Evolutionary conservation across 2,888 invertebrate genomes (phyloP).

Genomic region (Coleophora deauratella): DNA sequence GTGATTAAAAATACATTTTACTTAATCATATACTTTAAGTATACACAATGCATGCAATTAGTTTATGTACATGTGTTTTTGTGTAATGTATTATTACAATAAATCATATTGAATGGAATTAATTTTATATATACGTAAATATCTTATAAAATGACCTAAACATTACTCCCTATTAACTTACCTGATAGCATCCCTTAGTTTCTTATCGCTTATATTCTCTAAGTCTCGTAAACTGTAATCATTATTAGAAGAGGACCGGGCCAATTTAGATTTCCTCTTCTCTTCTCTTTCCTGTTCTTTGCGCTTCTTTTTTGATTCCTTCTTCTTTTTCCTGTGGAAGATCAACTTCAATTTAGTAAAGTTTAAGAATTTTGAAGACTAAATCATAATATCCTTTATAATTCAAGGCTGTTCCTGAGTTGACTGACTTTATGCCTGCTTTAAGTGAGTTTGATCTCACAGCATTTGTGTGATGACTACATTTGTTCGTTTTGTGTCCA

Average conservation of each 20-base stretch:
- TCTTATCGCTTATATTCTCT: slow-evolving; percentile 77
- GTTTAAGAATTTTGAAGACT: too few species aligned
- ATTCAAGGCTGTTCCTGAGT: too few species aligned
- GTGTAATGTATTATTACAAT: too few species aligned
- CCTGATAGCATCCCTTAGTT: slow-evolving; percentile 80
- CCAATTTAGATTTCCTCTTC: slow-evolving; percentile 78
- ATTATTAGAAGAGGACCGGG: slow-evolving; percentile 65
- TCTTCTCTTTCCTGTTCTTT: slow-evolving; percentile 81
- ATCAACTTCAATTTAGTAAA: not conserved
- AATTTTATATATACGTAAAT: not conserved
- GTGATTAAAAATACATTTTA: slow-evolving; percentile 18
- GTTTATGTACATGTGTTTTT: too few species aligned
- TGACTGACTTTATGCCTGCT: too few species aligned
- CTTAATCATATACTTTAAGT: not conserved
- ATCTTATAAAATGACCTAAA: not conserved
- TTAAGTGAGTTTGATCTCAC: too few species aligned
- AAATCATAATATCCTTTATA: too few species aligned
- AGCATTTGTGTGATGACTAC: too few species aligned
- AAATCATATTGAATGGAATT: not conserved
- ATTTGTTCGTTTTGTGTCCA: too few species aligned
- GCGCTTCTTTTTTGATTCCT: slow-evolving; percentile 82
- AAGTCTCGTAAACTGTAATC: slow-evolving; percentile 79
- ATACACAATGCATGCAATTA: not conserved
- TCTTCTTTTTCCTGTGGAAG: slow-evolving; percentile 76
- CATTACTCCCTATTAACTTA: too few species aligned